A percentile compares a stretch with the other conserved stretches of the same genome.
phyloP scores from a whole-genome alignment of 2,888 invertebrate genomes.

The Xylota sylvarum region DNA sequence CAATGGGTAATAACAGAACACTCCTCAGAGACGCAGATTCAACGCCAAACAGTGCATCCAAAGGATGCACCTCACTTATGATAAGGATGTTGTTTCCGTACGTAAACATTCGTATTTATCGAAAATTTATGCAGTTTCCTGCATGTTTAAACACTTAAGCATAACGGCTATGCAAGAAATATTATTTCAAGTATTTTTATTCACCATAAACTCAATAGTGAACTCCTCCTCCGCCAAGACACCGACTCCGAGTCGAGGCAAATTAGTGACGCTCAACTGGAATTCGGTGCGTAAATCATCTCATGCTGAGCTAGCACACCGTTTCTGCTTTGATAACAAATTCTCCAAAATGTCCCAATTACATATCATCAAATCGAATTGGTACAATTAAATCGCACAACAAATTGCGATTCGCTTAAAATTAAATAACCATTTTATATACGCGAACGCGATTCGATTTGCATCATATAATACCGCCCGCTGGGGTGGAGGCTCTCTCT shows the following conservation, averaged over 20 bases:
- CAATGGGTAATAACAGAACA: too few relatives aligned
- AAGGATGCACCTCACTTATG: too few relatives aligned
- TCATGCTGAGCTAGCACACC: constrained; percentile 46
- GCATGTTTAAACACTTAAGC: not conserved
- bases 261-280: constrained; percentile 27
- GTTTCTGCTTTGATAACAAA: constrained; percentile 58
- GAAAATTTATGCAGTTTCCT: not conserved
- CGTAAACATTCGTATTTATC: not conserved
- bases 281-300: constrained; percentile 11
- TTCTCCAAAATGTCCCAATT: constrained; percentile 70
- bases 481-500: constrained; percentile 44
- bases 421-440: constrained; percentile 67
- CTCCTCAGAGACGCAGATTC: too few relatives aligned
- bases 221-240: too few relatives aligned
- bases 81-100: not conserved
- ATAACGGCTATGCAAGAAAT: not conserved
- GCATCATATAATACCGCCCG: constrained; percentile 61
- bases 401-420: constrained; percentile 55
- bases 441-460: constrained; percentile 53
- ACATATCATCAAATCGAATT: constrained; percentile 69
- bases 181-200: not conserved
- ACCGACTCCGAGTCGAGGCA: not conserved
- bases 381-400: constrained; percentile 66
- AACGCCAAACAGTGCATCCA: too few relatives aligned
- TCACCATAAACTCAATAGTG: not conserved